Conservation (phyloP, 1,140 invertebrate genomes). For the Whitmania pigra region DNA sequence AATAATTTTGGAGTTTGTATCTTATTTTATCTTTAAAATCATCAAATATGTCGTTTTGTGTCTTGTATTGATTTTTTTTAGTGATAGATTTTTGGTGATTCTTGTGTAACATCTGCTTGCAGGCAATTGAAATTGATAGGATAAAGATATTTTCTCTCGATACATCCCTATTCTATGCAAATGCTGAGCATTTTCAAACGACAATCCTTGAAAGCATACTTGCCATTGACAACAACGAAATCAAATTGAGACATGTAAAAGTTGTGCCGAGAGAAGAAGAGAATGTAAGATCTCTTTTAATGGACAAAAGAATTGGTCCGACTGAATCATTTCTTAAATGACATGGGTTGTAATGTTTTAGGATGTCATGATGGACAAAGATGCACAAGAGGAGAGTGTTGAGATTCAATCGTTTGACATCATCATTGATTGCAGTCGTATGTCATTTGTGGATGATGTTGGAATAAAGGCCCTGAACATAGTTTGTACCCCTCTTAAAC, state of each 20-base stretch:
- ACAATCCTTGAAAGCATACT: neutral
- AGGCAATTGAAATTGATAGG: constrained; percentile 38
- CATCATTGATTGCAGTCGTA: constrained; percentile 1
- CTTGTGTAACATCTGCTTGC: neutral
- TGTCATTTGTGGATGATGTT: neutral
- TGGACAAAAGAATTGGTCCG: neutral
- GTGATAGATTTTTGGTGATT: no score
- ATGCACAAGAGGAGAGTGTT: neutral
- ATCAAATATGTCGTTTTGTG: no score
- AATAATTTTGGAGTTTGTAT: no score
- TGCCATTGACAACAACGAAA: neutral
- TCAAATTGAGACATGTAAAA: neutral
- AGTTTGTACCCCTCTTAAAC: neutral
- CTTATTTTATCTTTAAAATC: no score
- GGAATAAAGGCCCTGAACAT: neutral
- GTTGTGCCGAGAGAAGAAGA: neutral
- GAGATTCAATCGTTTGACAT: neutral
- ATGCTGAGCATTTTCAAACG: constrained; percentile 35
- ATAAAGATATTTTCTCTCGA: constrained; percentile 43
- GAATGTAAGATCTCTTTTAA: neutral
- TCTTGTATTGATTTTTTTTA: no score
- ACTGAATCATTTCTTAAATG: neutral
- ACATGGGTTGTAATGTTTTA: neutral
- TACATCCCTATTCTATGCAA: constrained; percentile 40
- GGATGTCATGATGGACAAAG: neutral